phyloP scores from a whole-genome alignment of 2,888 invertebrate genomes.

The Drosophila neonasuta region DNA sequence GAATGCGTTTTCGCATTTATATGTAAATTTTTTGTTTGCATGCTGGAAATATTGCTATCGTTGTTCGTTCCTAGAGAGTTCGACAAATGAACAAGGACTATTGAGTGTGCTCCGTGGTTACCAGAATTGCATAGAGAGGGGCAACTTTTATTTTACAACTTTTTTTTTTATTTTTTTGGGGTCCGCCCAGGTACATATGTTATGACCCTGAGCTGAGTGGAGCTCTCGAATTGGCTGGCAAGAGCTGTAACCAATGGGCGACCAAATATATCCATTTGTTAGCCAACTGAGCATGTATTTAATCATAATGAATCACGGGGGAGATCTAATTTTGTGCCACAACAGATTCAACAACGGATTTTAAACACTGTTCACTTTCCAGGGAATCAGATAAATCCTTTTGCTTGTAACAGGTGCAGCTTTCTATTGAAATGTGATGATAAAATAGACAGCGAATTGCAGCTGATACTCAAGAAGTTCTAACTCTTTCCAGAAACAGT shows the following conservation, averaged over 20 bases:
- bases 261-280: constrained; percentile 15
- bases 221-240: constrained; percentile 53
- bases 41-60: constrained; percentile 72
- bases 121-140: constrained; percentile 5
- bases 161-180: constrained; percentile 10
- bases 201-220: constrained; percentile 18
- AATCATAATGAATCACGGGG: not conserved
- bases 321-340: not conserved
- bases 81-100: constrained; percentile 67
- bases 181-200: constrained; percentile 20
- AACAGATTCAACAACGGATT: not conserved
- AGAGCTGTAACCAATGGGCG: constrained; percentile 55
- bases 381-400: not conserved
- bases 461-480: not conserved
- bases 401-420: not conserved
- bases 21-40: constrained; percentile 76
- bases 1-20: constrained; percentile 77
- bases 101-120: constrained; percentile 26
- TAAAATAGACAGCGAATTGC: not conserved
- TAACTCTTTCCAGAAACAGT: too few relatives aligned
- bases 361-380: not conserved
- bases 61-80: constrained; percentile 46
- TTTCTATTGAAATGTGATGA: too few relatives aligned
- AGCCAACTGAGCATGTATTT: not conserved
- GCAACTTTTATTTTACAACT: constrained; percentile 15